These are phyloP conservation scores for Neosalanx taihuensis DNA, from an alignment of 2,797 vertebrate species.

Conservation along the genomic window DNA sequence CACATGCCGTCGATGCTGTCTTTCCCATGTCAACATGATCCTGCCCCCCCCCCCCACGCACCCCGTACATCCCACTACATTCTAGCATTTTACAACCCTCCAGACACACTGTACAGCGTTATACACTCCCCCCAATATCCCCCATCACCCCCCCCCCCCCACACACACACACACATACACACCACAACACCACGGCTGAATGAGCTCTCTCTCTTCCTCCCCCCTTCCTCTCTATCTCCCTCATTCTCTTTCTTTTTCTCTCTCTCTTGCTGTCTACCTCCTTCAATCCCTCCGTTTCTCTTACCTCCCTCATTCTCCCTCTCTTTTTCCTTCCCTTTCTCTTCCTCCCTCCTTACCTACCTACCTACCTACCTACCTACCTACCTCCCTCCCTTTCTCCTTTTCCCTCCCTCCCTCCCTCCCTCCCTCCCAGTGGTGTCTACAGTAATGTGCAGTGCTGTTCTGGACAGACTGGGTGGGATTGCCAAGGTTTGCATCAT, in stretches of 20 bases:
- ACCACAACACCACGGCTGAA: slow-evolving; percentile 35
- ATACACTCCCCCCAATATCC: slow-evolving; percentile 5
- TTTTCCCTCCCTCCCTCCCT: background rate
- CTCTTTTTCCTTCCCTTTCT: too few relatives aligned
- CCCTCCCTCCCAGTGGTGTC: background rate
- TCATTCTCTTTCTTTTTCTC: too few relatives aligned
- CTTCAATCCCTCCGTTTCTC: background rate
- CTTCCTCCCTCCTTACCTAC: background rate
- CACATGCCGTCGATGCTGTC: too few relatives aligned
- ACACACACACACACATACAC: too few relatives aligned
- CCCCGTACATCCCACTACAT: too few relatives aligned
- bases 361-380: background rate
- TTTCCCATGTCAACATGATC: slow-evolving; percentile 37
- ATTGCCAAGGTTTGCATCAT: slow-evolving; percentile 84
- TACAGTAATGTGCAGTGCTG: slow-evolving; percentile 15
- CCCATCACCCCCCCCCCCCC: slow-evolving; percentile 1
- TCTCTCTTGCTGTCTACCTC: background rate
- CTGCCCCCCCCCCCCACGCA: slow-evolving; percentile 17
- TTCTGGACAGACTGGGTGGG: slow-evolving; percentile 35
- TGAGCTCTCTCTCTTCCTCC: slow-evolving; percentile 36
- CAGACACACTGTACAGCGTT: too few relatives aligned
- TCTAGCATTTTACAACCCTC: too few relatives aligned
- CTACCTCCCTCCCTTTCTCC: background rate
- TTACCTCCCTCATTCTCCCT: background rate
- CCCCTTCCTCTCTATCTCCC: too few relatives aligned